Conservation (phyloP, 2,113 vertebrate genomes). For the Erythrocercus mccallii region DNA sequence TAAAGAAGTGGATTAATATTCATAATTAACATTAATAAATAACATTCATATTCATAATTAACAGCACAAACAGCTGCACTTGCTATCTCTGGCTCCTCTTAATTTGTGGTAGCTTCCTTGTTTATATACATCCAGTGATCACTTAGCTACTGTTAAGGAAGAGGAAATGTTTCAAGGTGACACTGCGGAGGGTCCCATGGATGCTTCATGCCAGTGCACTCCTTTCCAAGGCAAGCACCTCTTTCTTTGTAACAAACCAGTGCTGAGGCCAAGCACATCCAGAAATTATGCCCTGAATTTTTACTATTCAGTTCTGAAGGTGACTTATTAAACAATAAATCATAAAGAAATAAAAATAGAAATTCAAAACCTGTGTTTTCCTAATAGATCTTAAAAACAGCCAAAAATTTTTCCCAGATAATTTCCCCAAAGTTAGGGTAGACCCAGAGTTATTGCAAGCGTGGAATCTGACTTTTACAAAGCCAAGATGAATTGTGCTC, state of each 20-base stretch:
- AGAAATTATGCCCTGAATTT: not conserved
- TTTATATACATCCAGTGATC: not conserved
- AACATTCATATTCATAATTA: not conserved
- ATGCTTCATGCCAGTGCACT: not conserved
- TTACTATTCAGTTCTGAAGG: not conserved
- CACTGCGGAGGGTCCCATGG: not conserved
- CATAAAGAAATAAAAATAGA: not conserved
- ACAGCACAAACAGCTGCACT: not conserved
- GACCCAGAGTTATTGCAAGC: not conserved
- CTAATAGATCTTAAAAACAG: not conserved
- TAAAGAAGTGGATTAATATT: not conserved
- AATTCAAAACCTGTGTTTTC: not conserved
- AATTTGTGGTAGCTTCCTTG: not conserved
- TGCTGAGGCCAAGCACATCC: not conserved
- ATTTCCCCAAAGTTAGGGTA: not conserved
- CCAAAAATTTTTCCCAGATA: not conserved
- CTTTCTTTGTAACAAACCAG: not conserved
- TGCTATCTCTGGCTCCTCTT: not conserved
- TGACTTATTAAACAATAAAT: slow-evolving; percentile 24
- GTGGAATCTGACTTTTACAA: not conserved
- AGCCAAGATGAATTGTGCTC: not conserved
- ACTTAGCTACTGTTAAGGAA: not conserved
- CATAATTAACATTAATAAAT: not conserved
- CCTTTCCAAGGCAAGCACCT: not conserved
- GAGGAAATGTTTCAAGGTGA: not conserved